These are phyloP conservation scores for Pardosa pseudoannulata DNA, from an alignment of 2,888 invertebrate genomes.

Conservation along the genomic window DNA sequence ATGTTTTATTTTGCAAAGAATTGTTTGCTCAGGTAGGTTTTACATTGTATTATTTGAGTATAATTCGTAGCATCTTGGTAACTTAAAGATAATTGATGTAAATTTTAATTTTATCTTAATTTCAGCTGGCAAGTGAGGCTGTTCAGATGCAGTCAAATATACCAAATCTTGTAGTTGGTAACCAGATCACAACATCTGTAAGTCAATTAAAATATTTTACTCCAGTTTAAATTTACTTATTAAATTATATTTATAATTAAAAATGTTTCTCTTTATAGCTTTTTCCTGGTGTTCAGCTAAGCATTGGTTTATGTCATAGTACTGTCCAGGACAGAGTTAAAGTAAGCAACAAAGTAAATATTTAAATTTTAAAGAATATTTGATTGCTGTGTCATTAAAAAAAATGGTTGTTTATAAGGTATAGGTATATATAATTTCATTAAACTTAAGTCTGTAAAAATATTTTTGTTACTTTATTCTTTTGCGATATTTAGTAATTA, in stretches of 20 bases:
- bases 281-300: constrained; percentile 93
- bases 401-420: too few relatives aligned
- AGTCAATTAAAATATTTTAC: constrained; percentile 74
- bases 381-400: too few relatives aligned
- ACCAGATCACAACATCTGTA: constrained; percentile 96
- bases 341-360: constrained; percentile 77
- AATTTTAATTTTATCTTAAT: neutral
- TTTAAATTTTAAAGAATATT: too few relatives aligned
- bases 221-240: neutral
- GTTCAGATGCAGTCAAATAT: constrained; percentile 94
- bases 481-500: too few relatives aligned
- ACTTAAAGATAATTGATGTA: too few relatives aligned
- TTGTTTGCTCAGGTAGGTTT: constrained; percentile 87
- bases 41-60: neutral
- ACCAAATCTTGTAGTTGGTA: constrained; percentile 97
- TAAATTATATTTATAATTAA: neutral
- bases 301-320: constrained; percentile 93
- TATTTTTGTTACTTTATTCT: too few relatives aligned
- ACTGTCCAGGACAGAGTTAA: constrained; percentile 81
- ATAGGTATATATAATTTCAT: too few relatives aligned
- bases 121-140: constrained; percentile 90
- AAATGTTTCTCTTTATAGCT: constrained; percentile 80
- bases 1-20: constrained; percentile 97
- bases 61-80: too few relatives aligned
- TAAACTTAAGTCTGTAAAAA: too few relatives aligned